A percentile compares a stretch with the other conserved stretches of the same genome.
Evolutionary conservation across 2,888 invertebrate species (phyloP).

Genomic region (Dryocosmus kuriphilus): DNA sequence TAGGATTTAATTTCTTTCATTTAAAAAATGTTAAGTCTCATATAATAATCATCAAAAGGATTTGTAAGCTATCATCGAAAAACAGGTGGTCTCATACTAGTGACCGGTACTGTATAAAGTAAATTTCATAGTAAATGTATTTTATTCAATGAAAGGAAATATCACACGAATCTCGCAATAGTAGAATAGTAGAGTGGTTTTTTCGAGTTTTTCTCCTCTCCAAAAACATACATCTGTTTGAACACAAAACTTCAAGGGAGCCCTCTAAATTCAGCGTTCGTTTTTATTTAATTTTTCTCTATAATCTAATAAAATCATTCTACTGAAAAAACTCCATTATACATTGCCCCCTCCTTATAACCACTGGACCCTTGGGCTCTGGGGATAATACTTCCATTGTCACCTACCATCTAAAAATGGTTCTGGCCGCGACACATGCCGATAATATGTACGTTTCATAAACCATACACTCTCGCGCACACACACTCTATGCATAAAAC

Average conservation of each 20-base stretch:
- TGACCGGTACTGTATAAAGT: too few relatives aligned
- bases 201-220: too few relatives aligned
- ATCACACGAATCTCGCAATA: too few relatives aligned
- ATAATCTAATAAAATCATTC: slow-evolving; percentile 39
- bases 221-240: slow-evolving; percentile 16
- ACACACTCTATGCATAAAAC: too few relatives aligned
- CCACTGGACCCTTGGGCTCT: slow-evolving; percentile 28
- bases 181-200: too few relatives aligned
- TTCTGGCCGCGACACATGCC: slow-evolving; percentile 34
- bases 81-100: too few relatives aligned
- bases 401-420: slow-evolving; percentile 31
- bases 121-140: too few relatives aligned
- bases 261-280: slow-evolving; percentile 14
- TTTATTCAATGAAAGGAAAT: too few relatives aligned
- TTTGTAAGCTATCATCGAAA: too few relatives aligned
- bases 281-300: slow-evolving; percentile 37
- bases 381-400: slow-evolving; percentile 31
- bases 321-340: slow-evolving; percentile 5
- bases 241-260: slow-evolving; percentile 19
- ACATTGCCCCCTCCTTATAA: slow-evolving; percentile 3
- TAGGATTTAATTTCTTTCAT: too few relatives aligned
- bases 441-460: neutral
- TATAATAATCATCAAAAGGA: too few relatives aligned
- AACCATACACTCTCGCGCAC: neutral
- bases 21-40: too few relatives aligned